Conservation (phyloP, 2,888 invertebrate species). For the Myopa tessellatipennis region DNA sequence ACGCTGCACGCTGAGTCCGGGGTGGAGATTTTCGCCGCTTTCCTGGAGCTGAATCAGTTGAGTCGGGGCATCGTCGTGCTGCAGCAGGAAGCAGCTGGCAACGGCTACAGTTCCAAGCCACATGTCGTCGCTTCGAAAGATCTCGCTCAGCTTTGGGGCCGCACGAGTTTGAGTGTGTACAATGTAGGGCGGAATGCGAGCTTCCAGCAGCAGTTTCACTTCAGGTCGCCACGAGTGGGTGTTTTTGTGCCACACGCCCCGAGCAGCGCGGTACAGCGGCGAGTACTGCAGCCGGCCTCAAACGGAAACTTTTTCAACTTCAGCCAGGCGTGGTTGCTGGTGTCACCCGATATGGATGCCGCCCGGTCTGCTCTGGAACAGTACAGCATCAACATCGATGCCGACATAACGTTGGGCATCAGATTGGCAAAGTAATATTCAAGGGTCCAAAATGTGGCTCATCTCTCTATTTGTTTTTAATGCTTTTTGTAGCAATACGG, state of each 20-base stretch:
- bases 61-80: conserved; percentile 58
- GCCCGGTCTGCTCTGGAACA: conserved; percentile 34
- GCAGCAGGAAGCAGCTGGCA: conserved; percentile 40
- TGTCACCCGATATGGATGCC: conserved; percentile 39
- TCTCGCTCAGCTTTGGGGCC: conserved; percentile 46
- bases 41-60: conserved; percentile 57
- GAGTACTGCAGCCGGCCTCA: conserved; percentile 51
- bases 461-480: background rate
- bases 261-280: conserved; percentile 39
- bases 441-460: background rate
- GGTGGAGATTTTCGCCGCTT: conserved; percentile 56
- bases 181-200: conserved; percentile 26
- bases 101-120: background rate
- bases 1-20: conserved; percentile 31
- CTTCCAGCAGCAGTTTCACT: conserved; percentile 54
- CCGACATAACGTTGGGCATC: conserved; percentile 61
- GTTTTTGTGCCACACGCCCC: conserved; percentile 52
- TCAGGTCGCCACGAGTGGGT: conserved; percentile 53
- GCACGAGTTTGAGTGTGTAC: conserved; percentile 56
- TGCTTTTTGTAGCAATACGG: conserved; percentile 40
- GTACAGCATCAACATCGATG: conserved; percentile 56
- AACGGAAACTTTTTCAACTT: conserved; percentile 54
- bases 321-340: conserved; percentile 59
- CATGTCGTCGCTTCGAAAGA: background rate
- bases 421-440: conserved; percentile 39